These are phyloP conservation scores for Nematolebias whitei DNA, from an alignment of 2,113 vertebrate species.

Conservation along the genomic window DNA sequence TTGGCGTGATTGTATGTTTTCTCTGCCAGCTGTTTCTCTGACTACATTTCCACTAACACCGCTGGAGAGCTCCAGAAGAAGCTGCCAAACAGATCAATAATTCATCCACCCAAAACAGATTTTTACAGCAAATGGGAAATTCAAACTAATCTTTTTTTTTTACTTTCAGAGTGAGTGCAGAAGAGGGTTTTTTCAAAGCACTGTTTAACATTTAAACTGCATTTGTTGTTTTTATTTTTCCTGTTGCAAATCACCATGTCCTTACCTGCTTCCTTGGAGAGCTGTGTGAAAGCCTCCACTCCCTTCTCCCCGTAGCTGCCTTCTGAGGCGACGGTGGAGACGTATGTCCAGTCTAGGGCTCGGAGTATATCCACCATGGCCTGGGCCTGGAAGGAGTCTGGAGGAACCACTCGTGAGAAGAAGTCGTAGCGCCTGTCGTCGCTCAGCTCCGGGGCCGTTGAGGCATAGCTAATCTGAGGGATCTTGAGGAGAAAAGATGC, in stretches of 20 bases:
- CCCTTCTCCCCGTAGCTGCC: constrained; percentile 98
- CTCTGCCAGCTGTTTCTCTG: constrained; percentile 33
- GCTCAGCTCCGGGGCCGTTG: constrained; percentile 96
- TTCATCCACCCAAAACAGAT: constrained; percentile 57
- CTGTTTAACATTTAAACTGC: background rate
- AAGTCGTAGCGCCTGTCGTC: constrained; percentile 97
- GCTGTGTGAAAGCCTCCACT: constrained; percentile 96
- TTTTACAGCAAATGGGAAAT: constrained; percentile 43
- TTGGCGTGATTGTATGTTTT: constrained; percentile 29
- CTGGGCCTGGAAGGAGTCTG: constrained; percentile 98
- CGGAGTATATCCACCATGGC: constrained; percentile 99
- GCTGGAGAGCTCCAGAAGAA: constrained; percentile 29
- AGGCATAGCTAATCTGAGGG: constrained; percentile 98
- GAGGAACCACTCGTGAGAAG: constrained; percentile 98
- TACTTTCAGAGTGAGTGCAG: constrained; percentile 12
- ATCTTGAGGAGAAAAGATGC: constrained; percentile 80
- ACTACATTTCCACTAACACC: constrained; percentile 57
- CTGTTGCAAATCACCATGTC: background rate
- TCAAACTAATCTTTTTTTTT: constrained; percentile 23
- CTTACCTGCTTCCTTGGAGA: constrained; percentile 97
- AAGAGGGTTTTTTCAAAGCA: background rate
- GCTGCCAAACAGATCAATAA: constrained; percentile 70
- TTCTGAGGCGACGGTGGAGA: constrained; percentile 95
- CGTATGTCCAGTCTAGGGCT: constrained; percentile 95
- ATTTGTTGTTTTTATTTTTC: background rate